Conservation (phyloP, 2,797 vertebrate species). For the Pampus argenteus region DNA sequence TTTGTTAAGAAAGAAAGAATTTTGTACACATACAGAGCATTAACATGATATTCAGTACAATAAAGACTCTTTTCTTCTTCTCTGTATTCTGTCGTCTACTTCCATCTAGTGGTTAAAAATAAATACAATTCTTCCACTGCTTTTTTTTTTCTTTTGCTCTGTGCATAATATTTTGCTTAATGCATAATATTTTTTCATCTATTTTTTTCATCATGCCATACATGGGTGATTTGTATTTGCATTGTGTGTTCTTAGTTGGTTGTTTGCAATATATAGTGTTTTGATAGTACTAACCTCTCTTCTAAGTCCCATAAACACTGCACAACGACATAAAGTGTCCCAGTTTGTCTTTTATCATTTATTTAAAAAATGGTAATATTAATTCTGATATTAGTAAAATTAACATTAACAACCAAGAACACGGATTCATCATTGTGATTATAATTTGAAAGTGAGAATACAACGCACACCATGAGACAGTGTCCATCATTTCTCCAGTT, state of each 20-base stretch:
- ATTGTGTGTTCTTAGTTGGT: not conserved
- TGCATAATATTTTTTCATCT: not conserved
- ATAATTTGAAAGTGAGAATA: not conserved
- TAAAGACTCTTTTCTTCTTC: not conserved
- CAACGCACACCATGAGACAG: not conserved
- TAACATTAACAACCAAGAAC: not conserved
- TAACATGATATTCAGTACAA: not conserved
- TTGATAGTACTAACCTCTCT: not conserved
- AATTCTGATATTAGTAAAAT: not conserved
- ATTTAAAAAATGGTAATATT: constrained; percentile 1
- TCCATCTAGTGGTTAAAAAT: constrained; percentile 73
- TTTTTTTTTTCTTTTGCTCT: constrained; percentile 12
- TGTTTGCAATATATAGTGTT: not conserved
- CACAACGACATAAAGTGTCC: not conserved
- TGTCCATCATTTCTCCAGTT: no score
- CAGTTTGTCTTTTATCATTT: not conserved
- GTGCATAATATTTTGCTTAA: constrained; percentile 43
- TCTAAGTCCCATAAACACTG: not conserved
- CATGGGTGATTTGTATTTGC: not conserved
- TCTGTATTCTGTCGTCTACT: constrained; percentile 52
- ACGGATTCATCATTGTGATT: not conserved
- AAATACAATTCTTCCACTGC: not conserved
- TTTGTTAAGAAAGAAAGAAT: constrained; percentile 7
- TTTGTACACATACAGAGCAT: not conserved
- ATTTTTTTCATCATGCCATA: not conserved